Evolutionary conservation across 2,113 vertebrate genomes (phyloP), one percentile per base, ranked within the genome.

Genomic region (Actenoides lindsayi): DNA sequence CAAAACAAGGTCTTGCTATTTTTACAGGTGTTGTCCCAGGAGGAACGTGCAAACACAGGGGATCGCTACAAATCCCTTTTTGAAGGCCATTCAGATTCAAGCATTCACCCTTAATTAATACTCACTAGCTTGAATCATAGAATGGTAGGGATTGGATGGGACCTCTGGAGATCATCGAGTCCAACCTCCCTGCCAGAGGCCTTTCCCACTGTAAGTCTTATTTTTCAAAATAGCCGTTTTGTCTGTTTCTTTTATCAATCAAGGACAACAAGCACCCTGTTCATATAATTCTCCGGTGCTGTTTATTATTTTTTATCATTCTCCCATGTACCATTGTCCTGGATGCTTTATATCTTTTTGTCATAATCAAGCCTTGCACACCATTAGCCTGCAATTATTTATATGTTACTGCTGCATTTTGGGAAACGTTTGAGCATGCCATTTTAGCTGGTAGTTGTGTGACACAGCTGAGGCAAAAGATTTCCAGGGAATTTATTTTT

Each of bases 391-490:
- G 14, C 16, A 60, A 17, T 71, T 89, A 41, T 37, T 30, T 30
- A 2, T 28, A 68, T 44, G 23, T 37, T 76, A 42, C 14, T 51
- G 17, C 7, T 54, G 10, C 46, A 51, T 83, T 89, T 74, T 64
- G 57, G n/a, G 51, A 88, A 21, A 78, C 30, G 84, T 23, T 17
- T 39, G 39, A 86, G 62, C 9, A 31, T 76, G 48, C 39, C 9
- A 41, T 90, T 86, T 94, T 70, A 59, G 35, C 67, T 41, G n/a
- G 21, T 53, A 84, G 33, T 64, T 95, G 15, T 95, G 48, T 91
- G 56, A 94, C 59, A 92, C 79, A 95, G 57, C 46, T 42, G 80
- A 73, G 62, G 30, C 27, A 96, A 97, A 96, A 95, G 28, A 79
- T 78, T 96, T 96, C 80, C 75, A 79, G n/a, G 14, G 6, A 48